phyloP scores from a whole-genome alignment of 2,888 invertebrate species.

The Drosophila lutescens region DNA sequence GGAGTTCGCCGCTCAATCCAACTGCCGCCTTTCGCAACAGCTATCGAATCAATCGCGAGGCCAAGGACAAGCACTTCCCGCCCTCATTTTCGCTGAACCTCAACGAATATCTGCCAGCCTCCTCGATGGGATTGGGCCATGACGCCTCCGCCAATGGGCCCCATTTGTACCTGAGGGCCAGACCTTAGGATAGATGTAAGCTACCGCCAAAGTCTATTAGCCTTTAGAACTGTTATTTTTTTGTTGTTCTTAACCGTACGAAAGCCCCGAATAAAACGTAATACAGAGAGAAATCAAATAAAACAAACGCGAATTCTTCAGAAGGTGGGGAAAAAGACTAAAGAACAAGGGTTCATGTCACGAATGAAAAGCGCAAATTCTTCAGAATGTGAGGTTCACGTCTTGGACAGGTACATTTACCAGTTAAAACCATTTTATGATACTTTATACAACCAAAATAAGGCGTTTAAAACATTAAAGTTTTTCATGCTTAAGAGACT shows the following conservation, averaged over 20 bases:
- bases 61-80: constrained; percentile 72
- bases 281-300: no score
- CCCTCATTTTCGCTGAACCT: constrained; percentile 77
- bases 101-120: constrained; percentile 81
- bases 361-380: no score
- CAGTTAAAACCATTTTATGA: no score
- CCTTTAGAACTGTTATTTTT: neutral
- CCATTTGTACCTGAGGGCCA: constrained; percentile 57
- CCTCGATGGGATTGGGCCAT: constrained; percentile 32
- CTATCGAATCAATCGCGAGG: constrained; percentile 82
- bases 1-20: constrained; percentile 25
- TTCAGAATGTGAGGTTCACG: no score
- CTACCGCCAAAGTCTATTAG: constrained; percentile 23
- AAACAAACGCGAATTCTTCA: no score
- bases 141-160: constrained; percentile 36
- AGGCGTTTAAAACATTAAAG: no score
- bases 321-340: no score
- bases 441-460: no score
- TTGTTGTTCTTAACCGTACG: neutral
- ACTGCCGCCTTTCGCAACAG: constrained; percentile 66
- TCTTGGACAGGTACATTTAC: no score
- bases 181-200: constrained; percentile 47
- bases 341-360: no score
- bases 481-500: no score
- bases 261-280: neutral